Conservation (phyloP, 2,797 vertebrate genomes). For the Rhabdomys pumilio region DNA sequence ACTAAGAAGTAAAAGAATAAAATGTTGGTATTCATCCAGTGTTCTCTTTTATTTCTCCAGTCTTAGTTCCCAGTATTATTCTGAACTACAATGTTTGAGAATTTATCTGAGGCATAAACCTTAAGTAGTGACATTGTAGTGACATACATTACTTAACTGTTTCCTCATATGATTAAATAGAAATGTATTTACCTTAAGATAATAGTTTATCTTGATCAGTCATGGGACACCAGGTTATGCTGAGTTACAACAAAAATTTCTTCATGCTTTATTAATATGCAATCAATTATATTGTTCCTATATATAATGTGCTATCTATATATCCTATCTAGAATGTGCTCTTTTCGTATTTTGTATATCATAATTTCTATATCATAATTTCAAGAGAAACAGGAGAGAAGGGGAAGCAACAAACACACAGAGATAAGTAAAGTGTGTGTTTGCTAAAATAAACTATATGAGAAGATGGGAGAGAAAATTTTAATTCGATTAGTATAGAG, state of each 20-base stretch:
- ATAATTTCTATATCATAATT: neutral
- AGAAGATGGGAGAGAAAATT: neutral
- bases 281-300: neutral
- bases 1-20: neutral
- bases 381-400: neutral
- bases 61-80: neutral
- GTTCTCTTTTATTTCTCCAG: neutral
- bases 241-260: neutral
- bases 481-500: neutral
- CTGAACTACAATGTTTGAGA: neutral
- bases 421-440: neutral
- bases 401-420: neutral
- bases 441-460: neutral
- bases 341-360: neutral
- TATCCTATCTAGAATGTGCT: neutral
- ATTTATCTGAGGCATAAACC: neutral
- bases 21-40: neutral
- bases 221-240: neutral
- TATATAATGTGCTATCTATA: too few species aligned
- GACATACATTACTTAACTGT: neutral
- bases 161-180: neutral
- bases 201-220: neutral
- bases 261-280: neutral
- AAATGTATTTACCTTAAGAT: neutral
- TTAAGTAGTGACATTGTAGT: neutral